Conservation (phyloP, 2,113 vertebrate genomes). For the Isichthys henryi region DNA sequence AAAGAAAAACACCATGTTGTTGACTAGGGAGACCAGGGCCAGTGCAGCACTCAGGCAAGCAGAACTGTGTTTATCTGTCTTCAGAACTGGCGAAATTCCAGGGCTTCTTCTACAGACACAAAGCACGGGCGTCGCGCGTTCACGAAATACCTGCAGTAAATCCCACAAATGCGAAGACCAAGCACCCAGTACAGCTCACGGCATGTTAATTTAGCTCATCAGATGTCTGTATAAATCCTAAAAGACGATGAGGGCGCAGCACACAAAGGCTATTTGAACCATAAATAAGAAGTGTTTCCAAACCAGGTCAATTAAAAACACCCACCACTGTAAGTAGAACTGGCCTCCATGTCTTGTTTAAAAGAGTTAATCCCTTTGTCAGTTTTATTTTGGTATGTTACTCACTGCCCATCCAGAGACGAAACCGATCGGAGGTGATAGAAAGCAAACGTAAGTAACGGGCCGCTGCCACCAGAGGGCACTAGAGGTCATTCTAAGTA, state of each 20-base stretch:
- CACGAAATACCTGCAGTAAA: not conserved
- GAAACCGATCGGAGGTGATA: not conserved
- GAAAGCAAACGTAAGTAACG: not conserved
- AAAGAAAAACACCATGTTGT: not conserved
- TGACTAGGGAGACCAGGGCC: not conserved
- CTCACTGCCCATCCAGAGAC: too few relatives aligned
- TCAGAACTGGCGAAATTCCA: not conserved
- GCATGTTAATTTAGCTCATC: too few relatives aligned
- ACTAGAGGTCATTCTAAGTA: not conserved
- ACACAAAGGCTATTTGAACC: too few relatives aligned
- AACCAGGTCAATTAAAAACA: too few relatives aligned
- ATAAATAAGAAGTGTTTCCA: too few relatives aligned
- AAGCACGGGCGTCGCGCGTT: not conserved
- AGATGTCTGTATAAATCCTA: too few relatives aligned
- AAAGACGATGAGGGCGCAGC: too few relatives aligned
- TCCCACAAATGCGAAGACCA: not conserved
- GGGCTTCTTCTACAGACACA: not conserved
- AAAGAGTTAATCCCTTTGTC: too few relatives aligned
- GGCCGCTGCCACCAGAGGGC: not conserved
- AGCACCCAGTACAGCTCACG: not conserved
- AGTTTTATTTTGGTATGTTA: too few relatives aligned
- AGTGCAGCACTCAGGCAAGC: not conserved
- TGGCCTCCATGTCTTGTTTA: too few relatives aligned
- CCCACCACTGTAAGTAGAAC: too few relatives aligned
- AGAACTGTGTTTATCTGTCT: not conserved